A percentile compares a stretch with the other conserved stretches of the same genome.
Conservation (phyloP, 1,140 invertebrate genomes). For the Megalopta genalis region DNA sequence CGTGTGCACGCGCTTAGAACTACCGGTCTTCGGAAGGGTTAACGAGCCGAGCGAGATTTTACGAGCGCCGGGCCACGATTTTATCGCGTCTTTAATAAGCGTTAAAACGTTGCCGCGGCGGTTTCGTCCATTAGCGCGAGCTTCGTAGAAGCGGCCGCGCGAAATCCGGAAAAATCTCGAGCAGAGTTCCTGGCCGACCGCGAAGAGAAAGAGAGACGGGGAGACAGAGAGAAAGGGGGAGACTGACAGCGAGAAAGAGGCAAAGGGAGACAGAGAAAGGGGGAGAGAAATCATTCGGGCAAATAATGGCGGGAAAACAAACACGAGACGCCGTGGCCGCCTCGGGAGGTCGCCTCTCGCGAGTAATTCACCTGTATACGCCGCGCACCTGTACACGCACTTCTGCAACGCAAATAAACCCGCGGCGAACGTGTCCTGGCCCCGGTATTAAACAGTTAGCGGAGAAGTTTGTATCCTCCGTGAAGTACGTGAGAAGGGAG, state of each 20-base stretch:
- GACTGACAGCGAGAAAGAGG: too few relatives aligned
- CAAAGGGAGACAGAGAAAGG: too few relatives aligned
- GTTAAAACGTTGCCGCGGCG: conserved; percentile 9
- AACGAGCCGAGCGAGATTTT: conserved; percentile 3
- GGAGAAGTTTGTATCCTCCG: conserved; percentile 39
- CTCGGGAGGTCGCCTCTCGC: conserved; percentile 15
- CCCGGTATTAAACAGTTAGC: conserved; percentile 44
- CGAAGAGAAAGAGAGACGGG: neutral
- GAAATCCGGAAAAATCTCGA: conserved; percentile 30
- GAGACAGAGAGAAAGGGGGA: too few relatives aligned
- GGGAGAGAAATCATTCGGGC: neutral
- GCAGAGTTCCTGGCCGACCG: conserved; percentile 10
- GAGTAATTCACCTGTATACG: conserved; percentile 42
- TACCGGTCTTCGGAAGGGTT: conserved; percentile 36
- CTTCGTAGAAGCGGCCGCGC: neutral
- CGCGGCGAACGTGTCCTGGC: conserved; percentile 21
- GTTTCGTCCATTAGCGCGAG: conserved; percentile 16
- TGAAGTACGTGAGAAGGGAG: conserved; percentile 37
- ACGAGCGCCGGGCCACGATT: neutral
- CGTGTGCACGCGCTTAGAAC: neutral
- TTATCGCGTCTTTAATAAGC: neutral
- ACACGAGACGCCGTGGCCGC: neutral
- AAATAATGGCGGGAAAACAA: conserved; percentile 29
- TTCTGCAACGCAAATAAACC: conserved; percentile 49
- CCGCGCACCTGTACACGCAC: conserved; percentile 33